Evolutionary conservation across 2,113 vertebrate species (phyloP).

Genomic region (Hippolais icterina): DNA sequence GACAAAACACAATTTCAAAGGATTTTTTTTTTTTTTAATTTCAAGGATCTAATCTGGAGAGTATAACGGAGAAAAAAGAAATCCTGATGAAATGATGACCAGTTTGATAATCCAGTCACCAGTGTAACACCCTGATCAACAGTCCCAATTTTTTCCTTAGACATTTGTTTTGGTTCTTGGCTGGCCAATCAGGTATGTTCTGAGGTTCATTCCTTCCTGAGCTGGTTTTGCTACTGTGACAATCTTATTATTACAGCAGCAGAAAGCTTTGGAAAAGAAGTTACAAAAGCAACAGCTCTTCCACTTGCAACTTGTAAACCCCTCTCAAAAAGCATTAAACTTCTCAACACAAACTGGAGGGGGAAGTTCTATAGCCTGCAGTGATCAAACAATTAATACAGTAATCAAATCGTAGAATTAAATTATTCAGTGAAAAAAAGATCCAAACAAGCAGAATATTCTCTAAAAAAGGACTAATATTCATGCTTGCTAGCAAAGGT

Average conservation of each 20-base stretch:
- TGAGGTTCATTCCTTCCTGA: not conserved
- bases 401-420: not conserved
- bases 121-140: not conserved
- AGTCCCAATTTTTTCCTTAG: not conserved
- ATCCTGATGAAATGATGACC: not conserved
- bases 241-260: not conserved
- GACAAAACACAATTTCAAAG: slow-evolving; percentile 70
- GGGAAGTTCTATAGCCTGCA: not conserved
- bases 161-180: not conserved
- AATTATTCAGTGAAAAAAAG: not conserved
- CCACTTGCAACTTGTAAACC: not conserved
- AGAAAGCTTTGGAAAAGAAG: not conserved
- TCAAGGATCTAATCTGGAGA: slow-evolving; percentile 24
- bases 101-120: not conserved
- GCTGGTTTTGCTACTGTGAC: not conserved
- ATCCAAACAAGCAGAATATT: slow-evolving; percentile 7
- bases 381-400: not conserved
- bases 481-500: not conserved
- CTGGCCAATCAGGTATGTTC: not conserved
- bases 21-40: not conserved
- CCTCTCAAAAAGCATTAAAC: not conserved
- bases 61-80: not conserved
- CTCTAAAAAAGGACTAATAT: slow-evolving; percentile 13
- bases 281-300: not conserved
- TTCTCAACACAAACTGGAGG: not conserved